Conservation (phyloP, 2,888 invertebrate genomes). For the Drosophila paranaensis region DNA sequence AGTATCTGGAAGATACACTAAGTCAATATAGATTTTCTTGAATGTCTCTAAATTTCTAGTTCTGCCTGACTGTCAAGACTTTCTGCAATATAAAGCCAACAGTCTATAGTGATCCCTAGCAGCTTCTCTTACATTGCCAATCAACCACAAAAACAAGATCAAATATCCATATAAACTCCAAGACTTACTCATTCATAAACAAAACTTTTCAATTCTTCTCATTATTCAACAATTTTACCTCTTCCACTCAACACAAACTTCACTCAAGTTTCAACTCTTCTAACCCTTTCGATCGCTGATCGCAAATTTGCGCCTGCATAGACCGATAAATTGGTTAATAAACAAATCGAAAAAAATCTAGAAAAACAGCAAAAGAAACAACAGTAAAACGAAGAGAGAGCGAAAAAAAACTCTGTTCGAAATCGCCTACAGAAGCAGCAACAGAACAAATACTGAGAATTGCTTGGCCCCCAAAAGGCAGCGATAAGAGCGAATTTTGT, state of each 20-base stretch:
- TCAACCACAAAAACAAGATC: no score
- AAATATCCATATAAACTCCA: no score
- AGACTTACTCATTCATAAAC: no score
- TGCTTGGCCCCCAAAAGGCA: constrained; percentile 56
- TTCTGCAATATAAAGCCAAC: no score
- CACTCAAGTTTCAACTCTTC: not conserved
- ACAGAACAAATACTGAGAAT: constrained; percentile 61
- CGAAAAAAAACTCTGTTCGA: constrained; percentile 16
- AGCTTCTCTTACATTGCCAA: no score
- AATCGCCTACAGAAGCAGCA: constrained; percentile 41
- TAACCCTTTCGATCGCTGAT: constrained; percentile 15
- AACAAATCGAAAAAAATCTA: constrained; percentile 54
- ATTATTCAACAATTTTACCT: not conserved
- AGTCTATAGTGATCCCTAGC: no score
- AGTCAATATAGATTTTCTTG: no score
- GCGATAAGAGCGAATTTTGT: constrained; percentile 63
- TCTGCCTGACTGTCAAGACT: no score
- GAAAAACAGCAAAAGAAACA: constrained; percentile 10
- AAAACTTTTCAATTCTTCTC: no score
- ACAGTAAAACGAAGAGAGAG: not conserved
- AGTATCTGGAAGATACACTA: no score
- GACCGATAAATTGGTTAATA: constrained; percentile 49
- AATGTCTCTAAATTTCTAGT: no score
- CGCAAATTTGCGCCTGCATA: constrained; percentile 19
- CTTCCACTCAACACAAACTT: not conserved